Evolutionary conservation across 2,888 invertebrate genomes (phyloP).

Genomic region (Aphodius sticticus): DNA sequence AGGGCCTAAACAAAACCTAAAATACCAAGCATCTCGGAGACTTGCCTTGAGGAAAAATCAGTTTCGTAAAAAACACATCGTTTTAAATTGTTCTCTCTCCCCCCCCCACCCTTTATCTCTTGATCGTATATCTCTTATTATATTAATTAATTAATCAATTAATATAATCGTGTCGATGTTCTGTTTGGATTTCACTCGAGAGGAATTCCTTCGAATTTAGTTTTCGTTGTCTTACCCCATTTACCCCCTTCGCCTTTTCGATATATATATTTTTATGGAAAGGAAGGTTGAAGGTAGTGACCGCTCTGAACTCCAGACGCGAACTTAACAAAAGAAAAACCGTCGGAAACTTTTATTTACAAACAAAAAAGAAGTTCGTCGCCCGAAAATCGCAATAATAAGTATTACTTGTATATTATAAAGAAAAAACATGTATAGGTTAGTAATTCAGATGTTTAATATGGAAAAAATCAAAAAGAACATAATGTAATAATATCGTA

Average conservation of each 20-base stretch:
- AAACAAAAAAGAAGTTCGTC: background rate
- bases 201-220: background rate
- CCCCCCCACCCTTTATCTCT: background rate
- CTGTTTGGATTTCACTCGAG: background rate
- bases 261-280: background rate
- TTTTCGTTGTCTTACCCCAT: background rate
- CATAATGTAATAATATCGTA: background rate
- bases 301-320: background rate
- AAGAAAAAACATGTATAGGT: background rate
- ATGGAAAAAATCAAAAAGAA: background rate
- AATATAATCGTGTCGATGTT: conserved; percentile 19
- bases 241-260: background rate
- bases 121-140: background rate
- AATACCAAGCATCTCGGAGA: conserved; percentile 6
- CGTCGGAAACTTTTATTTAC: background rate
- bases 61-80: conserved; percentile 42
- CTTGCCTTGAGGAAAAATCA: conserved; percentile 35
- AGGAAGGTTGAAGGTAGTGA: background rate
- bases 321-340: background rate
- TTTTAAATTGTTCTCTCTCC: background rate
- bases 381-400: background rate
- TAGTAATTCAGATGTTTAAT: background rate
- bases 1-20: background rate
- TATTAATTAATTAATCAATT: background rate
- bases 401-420: conserved; percentile 4